phyloP scores from a whole-genome alignment of 2,113 vertebrate genomes.

The Chlamydotis undulata region DNA sequence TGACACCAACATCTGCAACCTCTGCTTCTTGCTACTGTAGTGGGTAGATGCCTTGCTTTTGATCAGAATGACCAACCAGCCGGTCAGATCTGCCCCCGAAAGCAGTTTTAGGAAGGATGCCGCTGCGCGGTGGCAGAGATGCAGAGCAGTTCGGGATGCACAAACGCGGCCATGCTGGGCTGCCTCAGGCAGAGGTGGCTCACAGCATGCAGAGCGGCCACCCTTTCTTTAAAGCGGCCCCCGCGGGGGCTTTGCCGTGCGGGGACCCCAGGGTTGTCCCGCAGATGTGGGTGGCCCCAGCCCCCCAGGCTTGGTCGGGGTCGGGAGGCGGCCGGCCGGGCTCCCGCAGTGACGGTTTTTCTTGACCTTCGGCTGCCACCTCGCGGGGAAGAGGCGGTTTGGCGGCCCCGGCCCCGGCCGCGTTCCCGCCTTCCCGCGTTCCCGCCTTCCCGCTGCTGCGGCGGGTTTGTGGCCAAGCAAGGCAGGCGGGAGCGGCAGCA shows the following conservation, averaged over 20 bases:
- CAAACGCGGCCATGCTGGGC: accelerated
- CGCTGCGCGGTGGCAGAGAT: accelerated
- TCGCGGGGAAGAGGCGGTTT: background rate
- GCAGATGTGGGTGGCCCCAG: background rate
- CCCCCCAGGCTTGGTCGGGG: too few relatives aligned
- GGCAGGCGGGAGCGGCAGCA: background rate
- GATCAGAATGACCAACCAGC: too few relatives aligned
- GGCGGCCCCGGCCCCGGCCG: background rate
- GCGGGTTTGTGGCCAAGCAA: background rate
- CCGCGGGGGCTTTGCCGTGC: background rate
- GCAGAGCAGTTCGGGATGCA: accelerated
- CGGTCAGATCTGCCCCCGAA: background rate
- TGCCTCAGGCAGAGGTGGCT: background rate
- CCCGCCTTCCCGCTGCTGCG: background rate
- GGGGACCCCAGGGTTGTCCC: accelerated
- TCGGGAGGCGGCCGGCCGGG: background rate
- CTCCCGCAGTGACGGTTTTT: accelerated
- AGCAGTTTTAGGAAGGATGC: background rate
- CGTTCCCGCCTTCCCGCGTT: too few relatives aligned
- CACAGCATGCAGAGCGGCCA: background rate
- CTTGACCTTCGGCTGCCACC: slow-evolving; percentile 47
- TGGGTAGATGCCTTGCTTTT: background rate
- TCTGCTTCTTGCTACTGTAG: background rate
- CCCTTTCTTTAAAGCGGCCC: accelerated
- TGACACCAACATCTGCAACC: too few relatives aligned